A percentile compares a stretch with the other conserved stretches of the same genome.
Evolutionary conservation across 1,140 invertebrate genomes (phyloP).

Genomic region (Triops longicaudatus): DNA sequence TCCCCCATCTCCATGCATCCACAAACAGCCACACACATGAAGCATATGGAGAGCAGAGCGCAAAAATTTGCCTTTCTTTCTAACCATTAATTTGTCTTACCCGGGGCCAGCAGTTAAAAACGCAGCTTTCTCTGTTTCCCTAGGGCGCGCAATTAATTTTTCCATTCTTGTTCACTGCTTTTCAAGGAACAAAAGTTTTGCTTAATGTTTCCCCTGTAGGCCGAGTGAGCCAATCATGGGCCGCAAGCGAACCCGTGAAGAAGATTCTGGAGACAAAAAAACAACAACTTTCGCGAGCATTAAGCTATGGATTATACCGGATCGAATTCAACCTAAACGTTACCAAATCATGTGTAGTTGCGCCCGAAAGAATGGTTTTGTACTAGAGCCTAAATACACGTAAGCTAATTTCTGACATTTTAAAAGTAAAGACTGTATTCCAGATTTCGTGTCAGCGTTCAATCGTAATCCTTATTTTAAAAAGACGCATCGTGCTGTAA

Average conservation of each 20-base stretch:
- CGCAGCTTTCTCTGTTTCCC: not conserved
- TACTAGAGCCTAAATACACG: not conserved
- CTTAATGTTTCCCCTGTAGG: not conserved
- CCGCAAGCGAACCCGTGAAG: not conserved
- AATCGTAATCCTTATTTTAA: too few relatives aligned
- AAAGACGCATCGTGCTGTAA: too few relatives aligned
- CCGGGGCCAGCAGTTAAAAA: not conserved
- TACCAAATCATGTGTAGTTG: not conserved
- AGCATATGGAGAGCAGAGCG: not conserved
- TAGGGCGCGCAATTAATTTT: not conserved
- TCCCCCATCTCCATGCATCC: not conserved
- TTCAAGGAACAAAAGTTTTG: not conserved
- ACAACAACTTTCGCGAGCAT: not conserved
- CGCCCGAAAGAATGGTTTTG: not conserved
- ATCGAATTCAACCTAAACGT: conserved; percentile 3
- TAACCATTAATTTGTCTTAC: not conserved
- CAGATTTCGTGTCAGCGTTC: too few relatives aligned
- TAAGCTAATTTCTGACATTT: not conserved
- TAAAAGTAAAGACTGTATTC: not conserved
- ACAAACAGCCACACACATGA: not conserved
- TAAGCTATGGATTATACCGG: not conserved
- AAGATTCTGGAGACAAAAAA: not conserved
- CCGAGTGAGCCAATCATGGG: not conserved
- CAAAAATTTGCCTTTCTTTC: not conserved
- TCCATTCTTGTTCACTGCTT: not conserved